phyloP scores from a whole-genome alignment of 2,888 invertebrate species.

The Malachius bipustulatus region DNA sequence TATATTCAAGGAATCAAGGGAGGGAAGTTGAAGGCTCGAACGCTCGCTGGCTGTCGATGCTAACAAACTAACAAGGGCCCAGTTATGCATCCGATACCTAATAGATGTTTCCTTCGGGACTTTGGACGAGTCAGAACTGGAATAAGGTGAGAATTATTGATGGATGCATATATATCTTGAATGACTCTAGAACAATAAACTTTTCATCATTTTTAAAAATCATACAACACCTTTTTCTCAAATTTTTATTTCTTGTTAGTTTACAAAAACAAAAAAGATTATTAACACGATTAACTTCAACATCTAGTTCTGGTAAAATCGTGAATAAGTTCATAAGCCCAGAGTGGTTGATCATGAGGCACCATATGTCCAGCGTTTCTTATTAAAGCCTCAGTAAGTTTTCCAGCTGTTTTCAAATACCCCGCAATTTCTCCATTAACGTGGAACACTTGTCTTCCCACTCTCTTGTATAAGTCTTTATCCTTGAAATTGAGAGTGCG shows the following conservation, averaged over 20 bases:
- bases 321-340: conserved; percentile 2
- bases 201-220: too few relatives aligned
- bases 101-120: conserved; percentile 1
- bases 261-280: neutral
- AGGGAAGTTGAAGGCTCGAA: too few relatives aligned
- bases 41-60: conserved; percentile 3
- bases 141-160: too few relatives aligned
- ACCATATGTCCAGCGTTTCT: conserved; percentile 6
- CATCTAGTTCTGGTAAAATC: conserved; percentile 4
- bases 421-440: conserved; percentile 3
- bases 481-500: too few relatives aligned
- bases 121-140: neutral
- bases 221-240: neutral
- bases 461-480: conserved; percentile 39
- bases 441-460: neutral
- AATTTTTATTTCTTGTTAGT: neutral
- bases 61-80: conserved; percentile 2
- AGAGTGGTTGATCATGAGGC: conserved; percentile 1
- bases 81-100: conserved; percentile 3
- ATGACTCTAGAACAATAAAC: too few relatives aligned
- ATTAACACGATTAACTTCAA: too few relatives aligned
- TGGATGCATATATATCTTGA: too few relatives aligned
- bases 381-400: conserved; percentile 3
- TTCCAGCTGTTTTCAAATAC: conserved; percentile 3
- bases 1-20: too few relatives aligned